Evolutionary conservation across 2,113 vertebrate species (phyloP).

Genomic region (Aptenodytes patagonicus): DNA sequence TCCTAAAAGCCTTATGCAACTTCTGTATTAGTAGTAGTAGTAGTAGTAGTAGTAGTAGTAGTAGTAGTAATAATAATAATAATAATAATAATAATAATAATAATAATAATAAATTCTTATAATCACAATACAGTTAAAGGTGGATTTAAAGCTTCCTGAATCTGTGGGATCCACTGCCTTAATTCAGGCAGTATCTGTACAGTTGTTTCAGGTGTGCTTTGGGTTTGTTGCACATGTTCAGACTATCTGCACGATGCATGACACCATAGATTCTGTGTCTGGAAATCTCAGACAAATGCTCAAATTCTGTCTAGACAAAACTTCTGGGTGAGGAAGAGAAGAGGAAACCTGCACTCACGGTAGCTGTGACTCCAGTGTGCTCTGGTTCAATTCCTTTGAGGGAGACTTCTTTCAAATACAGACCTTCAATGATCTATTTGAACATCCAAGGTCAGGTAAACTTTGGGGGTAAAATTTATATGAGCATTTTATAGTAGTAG

Average conservation of each 20-base stretch:
- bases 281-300: neutral
- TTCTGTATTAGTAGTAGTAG: neutral
- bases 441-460: neutral
- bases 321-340: neutral
- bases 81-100: neutral
- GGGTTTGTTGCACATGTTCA: neutral
- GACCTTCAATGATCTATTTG: neutral
- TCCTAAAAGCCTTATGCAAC: neutral
- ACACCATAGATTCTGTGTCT: neutral
- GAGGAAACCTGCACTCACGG: neutral
- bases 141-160: neutral
- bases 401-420: neutral
- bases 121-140: neutral
- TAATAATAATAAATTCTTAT: neutral
- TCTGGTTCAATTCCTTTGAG: neutral
- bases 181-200: neutral
- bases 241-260: neutral
- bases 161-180: neutral
- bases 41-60: neutral
- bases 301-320: neutral
- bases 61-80: no score
- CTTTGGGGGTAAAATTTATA: neutral
- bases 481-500: neutral
- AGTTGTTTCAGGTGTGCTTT: neutral
- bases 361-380: neutral